A percentile compares a stretch with the other conserved stretches of the same genome.
Conservation (phyloP, 2,113 vertebrate species). For the Cephalopholis sonnerati region DNA sequence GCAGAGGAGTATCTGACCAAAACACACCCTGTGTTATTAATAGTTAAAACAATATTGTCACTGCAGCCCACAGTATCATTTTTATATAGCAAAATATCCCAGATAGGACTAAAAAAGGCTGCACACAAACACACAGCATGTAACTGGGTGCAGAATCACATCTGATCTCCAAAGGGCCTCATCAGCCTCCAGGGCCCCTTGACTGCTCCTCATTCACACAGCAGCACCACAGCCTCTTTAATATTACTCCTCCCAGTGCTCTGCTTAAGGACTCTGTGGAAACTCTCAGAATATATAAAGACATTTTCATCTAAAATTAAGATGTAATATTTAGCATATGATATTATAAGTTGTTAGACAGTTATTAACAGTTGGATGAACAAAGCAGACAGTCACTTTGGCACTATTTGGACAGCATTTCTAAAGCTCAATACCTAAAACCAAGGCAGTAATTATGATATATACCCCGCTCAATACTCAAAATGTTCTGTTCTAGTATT, state of each 20-base stretch:
- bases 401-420: not conserved
- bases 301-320: not conserved
- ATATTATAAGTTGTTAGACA: not conserved
- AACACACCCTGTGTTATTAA: not conserved
- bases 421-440: not conserved
- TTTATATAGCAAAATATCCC: not conserved
- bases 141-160: constrained; percentile 12
- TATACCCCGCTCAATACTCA: too few species aligned
- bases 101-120: not conserved
- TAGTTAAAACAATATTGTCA: not conserved
- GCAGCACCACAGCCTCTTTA: constrained; percentile 2
- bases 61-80: not conserved
- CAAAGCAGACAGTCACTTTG: not conserved
- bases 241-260: constrained; percentile 18
- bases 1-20: not conserved
- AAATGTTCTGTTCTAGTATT: too few species aligned
- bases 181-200: constrained; percentile 40
- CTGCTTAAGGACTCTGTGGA: constrained; percentile 13
- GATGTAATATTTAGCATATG: not conserved
- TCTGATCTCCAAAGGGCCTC: constrained; percentile 38
- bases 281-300: not conserved
- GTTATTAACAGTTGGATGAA: not conserved
- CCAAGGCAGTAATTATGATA: too few species aligned
- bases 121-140: not conserved
- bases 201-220: constrained; percentile 55